Conservation (phyloP, 2,888 invertebrate species). For the Crepidodera aurea region DNA sequence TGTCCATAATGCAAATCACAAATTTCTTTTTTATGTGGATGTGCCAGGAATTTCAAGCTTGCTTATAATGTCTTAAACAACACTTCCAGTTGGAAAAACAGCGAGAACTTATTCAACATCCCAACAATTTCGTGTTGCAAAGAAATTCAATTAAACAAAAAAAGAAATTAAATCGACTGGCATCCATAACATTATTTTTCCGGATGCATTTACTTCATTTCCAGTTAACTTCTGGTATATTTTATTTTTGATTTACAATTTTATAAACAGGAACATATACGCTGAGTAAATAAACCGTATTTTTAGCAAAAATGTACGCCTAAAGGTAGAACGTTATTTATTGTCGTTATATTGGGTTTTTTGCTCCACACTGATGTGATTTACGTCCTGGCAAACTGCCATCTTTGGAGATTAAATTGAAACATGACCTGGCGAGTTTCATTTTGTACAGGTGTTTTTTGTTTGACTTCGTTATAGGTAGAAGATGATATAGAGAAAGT, state of each 20-base stretch:
- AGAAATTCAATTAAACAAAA: too few species aligned
- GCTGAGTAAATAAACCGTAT: slow-evolving; percentile 10
- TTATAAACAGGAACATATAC: neutral
- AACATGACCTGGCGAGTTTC: slow-evolving; percentile 1
- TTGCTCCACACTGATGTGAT: neutral
- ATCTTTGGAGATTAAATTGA: slow-evolving; percentile 11
- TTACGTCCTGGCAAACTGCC: slow-evolving; percentile 12
- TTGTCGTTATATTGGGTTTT: slow-evolving; percentile 14
- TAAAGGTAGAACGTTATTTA: slow-evolving; percentile 13
- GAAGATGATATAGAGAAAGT: too few species aligned
- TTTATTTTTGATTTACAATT: slow-evolving; percentile 3
- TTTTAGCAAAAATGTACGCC: neutral
- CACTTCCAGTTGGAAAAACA: too few species aligned
- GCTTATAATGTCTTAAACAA: too few species aligned
- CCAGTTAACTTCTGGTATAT: neutral
- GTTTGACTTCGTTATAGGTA: slow-evolving; percentile 2
- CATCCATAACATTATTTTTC: too few species aligned
- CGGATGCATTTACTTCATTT: neutral
- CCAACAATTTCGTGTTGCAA: too few species aligned
- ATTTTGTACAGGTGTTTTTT: slow-evolving; percentile 11
- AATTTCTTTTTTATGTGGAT: too few species aligned
- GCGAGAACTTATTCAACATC: too few species aligned
- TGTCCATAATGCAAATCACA: too few species aligned
- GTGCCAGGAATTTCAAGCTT: too few species aligned
- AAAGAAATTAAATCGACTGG: too few species aligned